Evolutionary conservation across 1,140 invertebrate genomes (phyloP), one percentile per base, ranked within the genome.

Genomic region (Paraescarpia echinospica): DNA sequence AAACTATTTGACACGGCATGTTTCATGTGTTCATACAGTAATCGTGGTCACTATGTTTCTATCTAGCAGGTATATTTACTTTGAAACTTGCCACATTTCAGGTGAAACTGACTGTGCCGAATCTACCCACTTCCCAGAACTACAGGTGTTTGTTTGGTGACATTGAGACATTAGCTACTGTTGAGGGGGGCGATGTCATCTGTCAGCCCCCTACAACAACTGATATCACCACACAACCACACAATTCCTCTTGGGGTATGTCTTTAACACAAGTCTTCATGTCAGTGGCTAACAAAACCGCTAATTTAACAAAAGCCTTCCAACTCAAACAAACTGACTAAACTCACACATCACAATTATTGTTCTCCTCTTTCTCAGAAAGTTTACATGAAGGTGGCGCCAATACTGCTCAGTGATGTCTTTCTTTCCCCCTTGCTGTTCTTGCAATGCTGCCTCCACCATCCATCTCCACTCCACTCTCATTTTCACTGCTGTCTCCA

Each of bases 241-340:
- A 77, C 59, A 77, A 31, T 77, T 18, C 9, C 27, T 0, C 59
- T 14, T 27, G 59, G 14, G 59, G 59, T 77, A 22, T 27, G 59
- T 77, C 59, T 12, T 18, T 22, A 34, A 90, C 90, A 90, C 59
- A 77, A 77, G 35, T 90, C 18, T 35, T 90, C 90, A 90, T 90
- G 34, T 90, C 18, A 90, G 14, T 41, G n/a, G 22, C 18, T 31
- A 90, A 35, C 14, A 90, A 33, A 90, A 90, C 14, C 14, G n/a
- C 34, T 35, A 4, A 27, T 77, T 12, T 77, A 22, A 77, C 27
- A 27, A 77, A 12, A 77, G 59, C 59, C 59, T 77, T 77, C 4
- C 22, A 77, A 77, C 9, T 12, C 12, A 77, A 77, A 77, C 12
- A 77, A 77, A 51, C 48, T 51, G 48, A 51, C 48, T 51, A 51